These are phyloP conservation scores for Podocnemis expansa DNA, from an alignment of 2,113 vertebrate species.

Conservation along the genomic window DNA sequence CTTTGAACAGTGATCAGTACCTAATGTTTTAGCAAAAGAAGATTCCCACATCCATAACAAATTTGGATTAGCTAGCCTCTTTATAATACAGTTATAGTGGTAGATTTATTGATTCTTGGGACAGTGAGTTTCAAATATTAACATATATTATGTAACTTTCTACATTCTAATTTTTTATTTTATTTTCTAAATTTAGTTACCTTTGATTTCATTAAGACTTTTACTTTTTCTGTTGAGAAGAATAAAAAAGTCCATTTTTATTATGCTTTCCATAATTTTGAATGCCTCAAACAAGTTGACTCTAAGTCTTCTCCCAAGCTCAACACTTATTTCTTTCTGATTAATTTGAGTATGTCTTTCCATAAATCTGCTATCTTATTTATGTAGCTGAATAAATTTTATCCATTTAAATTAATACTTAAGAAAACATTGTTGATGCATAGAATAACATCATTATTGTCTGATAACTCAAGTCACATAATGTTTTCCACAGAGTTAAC, in stretches of 20 bases:
- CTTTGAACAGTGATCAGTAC: background rate
- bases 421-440: background rate
- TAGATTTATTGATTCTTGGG: background rate
- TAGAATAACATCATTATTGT: background rate
- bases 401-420: background rate
- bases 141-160: background rate
- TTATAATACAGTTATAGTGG: background rate
- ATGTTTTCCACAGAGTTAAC: background rate
- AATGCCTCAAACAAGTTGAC: background rate
- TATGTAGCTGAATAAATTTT: background rate
- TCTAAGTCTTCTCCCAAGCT: background rate
- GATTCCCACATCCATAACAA: background rate
- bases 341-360: background rate
- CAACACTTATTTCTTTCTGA: background rate
- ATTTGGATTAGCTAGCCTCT: background rate
- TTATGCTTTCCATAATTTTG: background rate
- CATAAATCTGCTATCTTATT: background rate
- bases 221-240: background rate
- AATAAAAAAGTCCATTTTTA: background rate
- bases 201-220: background rate
- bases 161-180: background rate
- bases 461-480: background rate
- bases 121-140: background rate
- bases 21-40: background rate
- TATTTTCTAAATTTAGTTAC: background rate